Evolutionary conservation across 2,888 invertebrate genomes (phyloP).

Genomic region (Atethmia centrago): DNA sequence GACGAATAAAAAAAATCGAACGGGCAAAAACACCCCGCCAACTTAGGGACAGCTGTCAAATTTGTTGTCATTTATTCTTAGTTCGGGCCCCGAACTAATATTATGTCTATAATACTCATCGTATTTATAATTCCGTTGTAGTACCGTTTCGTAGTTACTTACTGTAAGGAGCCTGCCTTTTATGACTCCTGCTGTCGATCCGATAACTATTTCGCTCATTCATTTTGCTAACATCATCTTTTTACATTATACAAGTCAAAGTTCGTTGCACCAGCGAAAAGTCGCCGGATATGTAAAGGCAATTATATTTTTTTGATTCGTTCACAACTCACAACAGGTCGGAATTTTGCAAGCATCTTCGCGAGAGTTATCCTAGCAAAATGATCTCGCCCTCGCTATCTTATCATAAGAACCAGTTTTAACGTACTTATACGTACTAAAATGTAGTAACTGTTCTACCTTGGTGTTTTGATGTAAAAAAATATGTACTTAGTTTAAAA

Average conservation of each 20-base stretch:
- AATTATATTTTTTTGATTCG: background rate
- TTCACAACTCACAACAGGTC: background rate
- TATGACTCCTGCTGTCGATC: background rate
- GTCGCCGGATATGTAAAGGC: background rate
- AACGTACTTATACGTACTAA: background rate
- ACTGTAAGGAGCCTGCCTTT: background rate
- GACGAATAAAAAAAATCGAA: too few species aligned
- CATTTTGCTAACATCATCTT: background rate
- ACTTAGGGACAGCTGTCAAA: too few species aligned
- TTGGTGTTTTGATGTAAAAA: conserved; percentile 1
- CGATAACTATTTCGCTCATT: background rate
- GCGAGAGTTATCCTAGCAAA: background rate
- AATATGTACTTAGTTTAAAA: too few species aligned
- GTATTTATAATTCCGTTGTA: background rate
- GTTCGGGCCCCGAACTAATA: too few species aligned
- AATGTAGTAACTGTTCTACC: background rate
- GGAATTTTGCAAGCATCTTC: background rate
- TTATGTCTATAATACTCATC: background rate
- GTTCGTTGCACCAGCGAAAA: conserved; percentile 21
- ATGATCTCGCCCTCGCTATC: conserved; percentile 1
- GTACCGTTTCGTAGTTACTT: background rate
- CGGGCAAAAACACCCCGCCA: too few species aligned
- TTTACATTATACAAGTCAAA: conserved; percentile 1
- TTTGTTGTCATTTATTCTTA: too few species aligned
- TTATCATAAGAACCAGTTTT: conserved; percentile 13